Evolutionary conservation across 2,797 vertebrate species (phyloP).

Genomic region (Neopelma chrysocephalum): DNA sequence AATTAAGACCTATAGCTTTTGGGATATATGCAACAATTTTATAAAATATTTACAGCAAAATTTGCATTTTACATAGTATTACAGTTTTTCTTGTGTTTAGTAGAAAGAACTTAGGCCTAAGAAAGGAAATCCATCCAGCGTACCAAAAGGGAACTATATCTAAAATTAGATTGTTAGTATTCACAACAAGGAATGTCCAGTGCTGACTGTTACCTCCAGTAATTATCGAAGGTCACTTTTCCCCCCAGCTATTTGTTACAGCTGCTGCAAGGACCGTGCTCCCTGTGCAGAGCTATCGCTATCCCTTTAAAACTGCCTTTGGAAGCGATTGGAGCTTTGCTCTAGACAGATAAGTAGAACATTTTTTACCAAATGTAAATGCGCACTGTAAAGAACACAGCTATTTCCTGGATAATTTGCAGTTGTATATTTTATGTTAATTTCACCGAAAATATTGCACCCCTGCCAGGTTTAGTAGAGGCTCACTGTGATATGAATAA

Average conservation of each 20-base stretch:
- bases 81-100: conserved; percentile 78
- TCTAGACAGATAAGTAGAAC: conserved; percentile 71
- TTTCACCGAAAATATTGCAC: conserved; percentile 84
- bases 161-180: conserved; percentile 46
- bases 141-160: conserved; percentile 45
- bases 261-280: not conserved
- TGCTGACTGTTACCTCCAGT: conserved; percentile 34
- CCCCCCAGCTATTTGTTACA: conserved; percentile 53
- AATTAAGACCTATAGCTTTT: conserved; percentile 88
- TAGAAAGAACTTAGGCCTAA: conserved; percentile 67
- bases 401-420: conserved; percentile 86
- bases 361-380: conserved; percentile 76
- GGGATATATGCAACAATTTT: conserved; percentile 84
- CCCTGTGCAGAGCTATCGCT: conserved; percentile 60
- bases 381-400: conserved; percentile 77
- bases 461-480: conserved; percentile 83
- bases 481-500: conserved; percentile 84
- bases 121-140: conserved; percentile 59
- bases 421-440: conserved; percentile 88
- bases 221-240: conserved; percentile 62
- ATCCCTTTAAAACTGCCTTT: conserved; percentile 71
- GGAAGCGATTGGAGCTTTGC: conserved; percentile 70
- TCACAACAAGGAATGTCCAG: conserved; percentile 32
- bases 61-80: conserved; percentile 83
- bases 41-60: conserved; percentile 86